Base-by-base conservation (phyloP, 2,113 vertebrate species). In the Sinocyclocheilus grahami region DNA sequence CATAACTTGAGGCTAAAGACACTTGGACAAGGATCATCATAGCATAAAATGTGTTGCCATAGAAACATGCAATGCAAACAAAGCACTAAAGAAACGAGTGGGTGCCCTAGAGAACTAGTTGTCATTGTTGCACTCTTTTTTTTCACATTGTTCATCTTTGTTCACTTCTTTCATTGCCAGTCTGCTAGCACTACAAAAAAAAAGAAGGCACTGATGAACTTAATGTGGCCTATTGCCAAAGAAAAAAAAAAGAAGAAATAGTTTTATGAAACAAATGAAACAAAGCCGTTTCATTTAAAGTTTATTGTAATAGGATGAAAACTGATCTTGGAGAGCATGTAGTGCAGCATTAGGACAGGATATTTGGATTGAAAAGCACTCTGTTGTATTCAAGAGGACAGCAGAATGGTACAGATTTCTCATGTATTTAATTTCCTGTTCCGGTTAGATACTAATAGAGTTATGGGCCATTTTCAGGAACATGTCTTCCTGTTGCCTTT, bases 31-130 rank as follows among this genome's bases (percentile, higher is more conserved):
- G 62, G 71, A 87, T 24, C 30, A 79, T 89, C 71, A 87, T 84
- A 90, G 27, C 69, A 53, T 75, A 83, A 79, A 39, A 78, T 85
- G 76, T 91, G 92, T 93, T 93, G 67, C 91, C 89, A 90, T 91
- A 84, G 92, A 90, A 88, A 92, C 85, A 74, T 90, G 33, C 69
- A 51, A 82, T 84, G 33, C 33, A 76, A 81, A 89, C 71, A 91
- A 91, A 84, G 62, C 37, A 58, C 87, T 55, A 74, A 85, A 84
- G 85, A 89, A 90, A 79, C 89, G 90, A 90, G 90, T 88, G 86
- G 89, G 87, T 86, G 89, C 75, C 82, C 83, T 27, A 53, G 83
- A 90, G 85, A 63, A 22, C 69, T 82, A 80, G 62, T 88, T 83
- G 82, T 86, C 79, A 71, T 16, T 1, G 78, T 87, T 85, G 48